A percentile compares a stretch with the other conserved stretches of the same genome.
phyloP scores from a whole-genome alignment of 2,888 invertebrate species.

The Rhogogaster chlorosoma region DNA sequence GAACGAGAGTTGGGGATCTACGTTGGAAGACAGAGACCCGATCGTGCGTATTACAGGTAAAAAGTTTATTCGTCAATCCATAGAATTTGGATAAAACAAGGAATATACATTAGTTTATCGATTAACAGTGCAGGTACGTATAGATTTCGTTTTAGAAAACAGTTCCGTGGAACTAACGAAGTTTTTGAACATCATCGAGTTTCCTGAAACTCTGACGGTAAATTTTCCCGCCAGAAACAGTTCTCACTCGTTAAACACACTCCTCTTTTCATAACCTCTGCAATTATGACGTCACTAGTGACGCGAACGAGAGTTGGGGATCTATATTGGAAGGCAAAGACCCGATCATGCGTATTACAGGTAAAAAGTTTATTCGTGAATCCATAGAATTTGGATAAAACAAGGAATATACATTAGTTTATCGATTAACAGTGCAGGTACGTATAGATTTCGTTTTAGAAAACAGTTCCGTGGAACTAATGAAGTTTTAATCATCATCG shows the following conservation, averaged over 20 bases:
- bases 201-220: neutral
- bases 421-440: neutral
- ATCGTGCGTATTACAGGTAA: neutral
- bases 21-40: neutral
- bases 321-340: neutral
- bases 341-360: too few relatives aligned
- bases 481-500: neutral
- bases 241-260: neutral
- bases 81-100: neutral
- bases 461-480: neutral
- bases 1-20: neutral
- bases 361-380: neutral
- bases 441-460: neutral
- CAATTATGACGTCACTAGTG: slow-evolving; percentile 42
- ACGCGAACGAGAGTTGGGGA: slow-evolving; percentile 52
- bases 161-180: neutral
- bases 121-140: neutral
- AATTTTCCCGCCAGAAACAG: neutral
- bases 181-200: neutral
- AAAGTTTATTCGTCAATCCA: neutral
- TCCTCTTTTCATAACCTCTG: neutral
- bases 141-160: neutral
- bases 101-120: neutral
- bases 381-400: neutral
- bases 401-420: neutral